Percentiles rank a stretch among this genome's conserved stretches.
Conservation (phyloP, 2,113 vertebrate genomes). For the Clarias magur region DNA sequence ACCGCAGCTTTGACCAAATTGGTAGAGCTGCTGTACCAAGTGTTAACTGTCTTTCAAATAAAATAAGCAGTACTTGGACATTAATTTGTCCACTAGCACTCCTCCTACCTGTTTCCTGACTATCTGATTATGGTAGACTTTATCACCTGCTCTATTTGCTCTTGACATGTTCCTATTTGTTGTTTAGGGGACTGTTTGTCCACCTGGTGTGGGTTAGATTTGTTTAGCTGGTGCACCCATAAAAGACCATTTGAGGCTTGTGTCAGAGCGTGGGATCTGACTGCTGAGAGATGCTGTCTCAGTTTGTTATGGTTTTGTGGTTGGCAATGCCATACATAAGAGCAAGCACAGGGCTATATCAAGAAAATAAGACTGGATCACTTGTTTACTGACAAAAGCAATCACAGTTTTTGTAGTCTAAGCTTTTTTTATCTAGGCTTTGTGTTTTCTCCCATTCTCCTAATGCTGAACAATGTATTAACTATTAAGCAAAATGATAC, state of each 20-base stretch:
- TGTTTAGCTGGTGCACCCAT: constrained; percentile 53
- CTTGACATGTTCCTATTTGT: constrained; percentile 32
- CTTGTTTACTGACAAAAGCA: neutral
- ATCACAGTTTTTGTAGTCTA: neutral
- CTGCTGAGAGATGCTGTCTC: constrained; percentile 38
- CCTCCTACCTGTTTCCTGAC: neutral
- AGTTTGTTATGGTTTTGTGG: neutral
- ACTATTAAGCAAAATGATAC: no score
- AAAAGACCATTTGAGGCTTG: neutral
- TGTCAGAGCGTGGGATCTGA: constrained; percentile 25
- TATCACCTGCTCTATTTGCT: neutral
- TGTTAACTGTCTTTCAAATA: neutral
- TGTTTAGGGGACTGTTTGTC: constrained; percentile 66
- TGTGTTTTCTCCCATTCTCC: neutral
- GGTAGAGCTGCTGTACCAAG: neutral
- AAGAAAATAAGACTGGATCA: neutral
- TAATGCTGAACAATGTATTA: neutral
- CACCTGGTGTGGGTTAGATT: constrained; percentile 71
- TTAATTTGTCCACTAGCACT: constrained; percentile 37
- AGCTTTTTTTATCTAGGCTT: neutral
- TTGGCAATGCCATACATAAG: neutral
- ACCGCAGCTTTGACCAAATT: neutral
- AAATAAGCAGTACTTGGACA: constrained; percentile 58
- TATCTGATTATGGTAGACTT: constrained; percentile 1
- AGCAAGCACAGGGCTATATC: neutral